Evolutionary conservation across 2,113 vertebrate species (phyloP), one percentile per base, ranked within the genome.

Genomic region (Hucho hucho): DNA sequence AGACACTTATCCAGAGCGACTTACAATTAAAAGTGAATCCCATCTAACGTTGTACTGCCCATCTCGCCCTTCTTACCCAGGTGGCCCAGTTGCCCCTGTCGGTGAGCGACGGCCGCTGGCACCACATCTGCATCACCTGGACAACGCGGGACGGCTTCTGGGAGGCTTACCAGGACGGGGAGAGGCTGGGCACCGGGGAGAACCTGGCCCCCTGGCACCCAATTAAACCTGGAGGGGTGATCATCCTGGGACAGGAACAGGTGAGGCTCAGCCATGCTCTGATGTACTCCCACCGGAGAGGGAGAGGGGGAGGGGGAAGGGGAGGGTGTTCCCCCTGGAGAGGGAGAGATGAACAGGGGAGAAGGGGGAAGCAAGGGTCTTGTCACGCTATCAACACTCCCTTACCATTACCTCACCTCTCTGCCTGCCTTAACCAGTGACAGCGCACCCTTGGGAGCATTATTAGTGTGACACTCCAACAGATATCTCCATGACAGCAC

Each of bases 191-290:
- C 83, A 96, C 95, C 0, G 98, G 97, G 78, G 97, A 99, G 84
- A 99, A 98, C 89, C 90, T 99, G 86, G 98, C 98, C 85, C 98
- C 98, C 26, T 99, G 98, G 98, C 97, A 99, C 86, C 98, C 98
- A 87, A 98, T 99, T 95, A 99, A 99, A 92, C 95, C 96, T 18
- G 96, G 97, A 69, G 98, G 98, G 73, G 95, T 97, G 81, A 93
- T 99, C 84, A 96, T 99, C 87, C 93, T 99, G 46, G 98, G 98
- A 29, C 98, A 99, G 89, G 98, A 99, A 75, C 98, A 99, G 97
- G 98, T 98, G 86, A 92, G 97, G 25, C 12, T 49, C 67, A 56
- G 26, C 2, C 28, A 49, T 75, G 71, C 49, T 53, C 49, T 53
- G 49, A 53, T 53, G 9, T 43, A 43, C 37, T 43, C 37, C 37